Evolutionary conservation across 2,888 invertebrate species (phyloP).

Genomic region (Volucella inanis): DNA sequence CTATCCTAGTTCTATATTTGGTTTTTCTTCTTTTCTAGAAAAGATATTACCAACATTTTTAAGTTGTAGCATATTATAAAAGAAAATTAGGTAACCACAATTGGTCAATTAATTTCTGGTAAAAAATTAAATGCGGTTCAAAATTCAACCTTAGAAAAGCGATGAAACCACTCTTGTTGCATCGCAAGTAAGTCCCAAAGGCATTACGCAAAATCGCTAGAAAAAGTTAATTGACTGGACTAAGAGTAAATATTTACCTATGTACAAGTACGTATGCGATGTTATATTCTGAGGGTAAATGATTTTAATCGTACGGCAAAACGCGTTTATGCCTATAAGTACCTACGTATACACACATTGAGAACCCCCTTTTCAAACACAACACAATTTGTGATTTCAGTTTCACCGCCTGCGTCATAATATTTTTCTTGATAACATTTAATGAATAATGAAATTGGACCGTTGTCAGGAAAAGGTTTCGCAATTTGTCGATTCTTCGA

Average conservation of each 20-base stretch:
- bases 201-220: conserved; percentile 42
- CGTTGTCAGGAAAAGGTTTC: conserved; percentile 73
- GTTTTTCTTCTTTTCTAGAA: too few species aligned
- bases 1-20: too few species aligned
- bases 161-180: conserved; percentile 1
- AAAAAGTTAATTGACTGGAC: conserved; percentile 73
- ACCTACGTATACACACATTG: conserved; percentile 46
- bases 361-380: conserved; percentile 63
- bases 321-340: conserved; percentile 53
- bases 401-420: conserved; percentile 67
- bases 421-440: conserved; percentile 72
- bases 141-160: conserved; percentile 24
- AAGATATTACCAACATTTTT: not conserved
- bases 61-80: not conserved
- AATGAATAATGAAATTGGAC: conserved; percentile 72
- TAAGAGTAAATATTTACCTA: conserved; percentile 67
- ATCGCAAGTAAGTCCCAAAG: conserved; percentile 10
- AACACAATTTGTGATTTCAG: conserved; percentile 58
- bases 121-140: conserved; percentile 15
- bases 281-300: conserved; percentile 64
- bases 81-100: not conserved
- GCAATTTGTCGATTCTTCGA: conserved; percentile 69
- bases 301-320: conserved; percentile 63
- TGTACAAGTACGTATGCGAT: conserved; percentile 42
- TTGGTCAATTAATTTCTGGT: conserved; percentile 47